Base-by-base conservation (phyloP, 2,797 vertebrate genomes). In the Pangasius larnaudii region DNA sequence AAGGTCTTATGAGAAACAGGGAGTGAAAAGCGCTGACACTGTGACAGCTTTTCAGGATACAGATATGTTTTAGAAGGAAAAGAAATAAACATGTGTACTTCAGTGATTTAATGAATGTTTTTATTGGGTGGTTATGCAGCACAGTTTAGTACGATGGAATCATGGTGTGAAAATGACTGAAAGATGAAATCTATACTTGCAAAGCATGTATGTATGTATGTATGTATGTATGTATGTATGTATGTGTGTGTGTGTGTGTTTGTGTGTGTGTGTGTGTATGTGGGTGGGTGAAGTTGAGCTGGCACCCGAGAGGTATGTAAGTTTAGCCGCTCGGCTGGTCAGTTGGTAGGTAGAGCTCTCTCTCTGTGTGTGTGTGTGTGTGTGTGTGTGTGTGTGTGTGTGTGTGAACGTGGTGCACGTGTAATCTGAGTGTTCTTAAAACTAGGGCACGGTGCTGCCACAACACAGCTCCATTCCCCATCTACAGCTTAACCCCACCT, bases 341-440 rank as follows among this genome's bases (percentile, higher is more conserved):
- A 36, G 84, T 58, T 59, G 87, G 81, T 67, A 51, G n/a, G 36
- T 63, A 27, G 36, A 59, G 30, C 19, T 39, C 39, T 39, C 39
- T 39, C 39, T 39, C 39, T 39, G 39, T 39, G 85, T 82, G 61
- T 30, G n/a, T 8, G n/a, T 8, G 16, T 81, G 86, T 86, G 86
- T 8, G n/a, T 11, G 30, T 69, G 74, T 67, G 84, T 80, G 75
- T 71, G 30, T 36, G 67, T 42, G 39, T 80, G 39, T 75, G 75
- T 77, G 22, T 59, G 71, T 86, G 86, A 86, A 56, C 42, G n/a
- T 85, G 80, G 78, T 42, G 56, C n/a, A 36, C 61, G 61, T 77
- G 89, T 88, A 88, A 89, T 80, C 67, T 33, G 80, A 89, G 42
- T 63, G 77, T 86, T 18, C 61, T 36, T 27, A 75, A 83, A 86